A percentile compares a stretch with the other conserved stretches of the same genome.
Conservation (phyloP, 2,888 invertebrate species). For the Chymomyza procnemis region DNA sequence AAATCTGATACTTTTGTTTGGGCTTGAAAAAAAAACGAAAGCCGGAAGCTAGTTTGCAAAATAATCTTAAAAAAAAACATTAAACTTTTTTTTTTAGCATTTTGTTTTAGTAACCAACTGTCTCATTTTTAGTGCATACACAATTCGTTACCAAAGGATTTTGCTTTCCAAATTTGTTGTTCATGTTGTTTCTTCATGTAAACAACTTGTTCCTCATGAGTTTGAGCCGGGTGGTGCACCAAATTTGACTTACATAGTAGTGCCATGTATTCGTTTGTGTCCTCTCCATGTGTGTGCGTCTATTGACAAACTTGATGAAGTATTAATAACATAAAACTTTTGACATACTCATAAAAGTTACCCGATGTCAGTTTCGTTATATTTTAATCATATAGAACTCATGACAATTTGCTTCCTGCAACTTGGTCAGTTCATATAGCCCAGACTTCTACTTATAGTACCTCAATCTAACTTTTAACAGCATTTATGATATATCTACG, state of each 20-base stretch:
- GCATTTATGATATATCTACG: neutral
- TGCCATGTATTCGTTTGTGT: conserved; percentile 7
- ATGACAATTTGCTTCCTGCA: neutral
- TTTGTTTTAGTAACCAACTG: too few relatives aligned
- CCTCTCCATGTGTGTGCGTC: conserved; percentile 6
- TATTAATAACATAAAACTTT: conserved; percentile 62
- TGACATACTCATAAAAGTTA: conserved; percentile 18
- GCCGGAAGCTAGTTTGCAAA: too few relatives aligned
- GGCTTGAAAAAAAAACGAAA: too few relatives aligned
- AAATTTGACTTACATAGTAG: conserved; percentile 15
- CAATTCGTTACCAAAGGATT: neutral
- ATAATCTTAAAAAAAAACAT: too few relatives aligned
- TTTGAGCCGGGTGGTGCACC: conserved; percentile 19
- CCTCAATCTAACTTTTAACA: conserved; percentile 36
- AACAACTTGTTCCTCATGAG: conserved; percentile 54
- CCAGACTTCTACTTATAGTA: conserved; percentile 9
- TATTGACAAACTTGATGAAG: conserved; percentile 57
- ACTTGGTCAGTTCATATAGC: neutral
- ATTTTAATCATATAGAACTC: conserved; percentile 1
- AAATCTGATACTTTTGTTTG: too few relatives aligned
- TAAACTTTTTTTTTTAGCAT: too few relatives aligned
- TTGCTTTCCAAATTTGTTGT: neutral
- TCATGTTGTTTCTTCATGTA: conserved; percentile 47
- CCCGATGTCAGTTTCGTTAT: conserved; percentile 17
- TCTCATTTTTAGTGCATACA: neutral